These are phyloP conservation scores for Harpalus rufipes DNA, from an alignment of 2,888 invertebrate species.

Conservation along the genomic window DNA sequence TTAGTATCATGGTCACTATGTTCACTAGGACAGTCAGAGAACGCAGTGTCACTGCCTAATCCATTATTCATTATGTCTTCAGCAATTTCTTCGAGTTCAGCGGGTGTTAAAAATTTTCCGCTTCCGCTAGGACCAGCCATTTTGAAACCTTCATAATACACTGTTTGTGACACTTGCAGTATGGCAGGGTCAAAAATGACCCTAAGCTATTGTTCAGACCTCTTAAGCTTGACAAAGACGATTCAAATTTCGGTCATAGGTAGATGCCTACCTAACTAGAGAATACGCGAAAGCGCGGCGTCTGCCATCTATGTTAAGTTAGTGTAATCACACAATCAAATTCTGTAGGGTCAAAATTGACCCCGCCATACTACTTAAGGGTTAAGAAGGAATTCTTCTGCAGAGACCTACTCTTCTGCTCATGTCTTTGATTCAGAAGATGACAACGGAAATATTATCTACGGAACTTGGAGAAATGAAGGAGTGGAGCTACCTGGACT, in stretches of 20 bases:
- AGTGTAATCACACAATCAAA: slow-evolving; percentile 22
- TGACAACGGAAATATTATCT: too few species aligned
- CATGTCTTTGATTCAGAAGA: too few species aligned
- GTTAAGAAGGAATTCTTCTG: too few species aligned
- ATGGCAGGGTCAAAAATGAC: slow-evolving; percentile 24
- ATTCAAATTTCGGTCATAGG: neutral
- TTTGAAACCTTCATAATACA: slow-evolving; percentile 3
- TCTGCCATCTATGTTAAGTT: slow-evolving; percentile 1
- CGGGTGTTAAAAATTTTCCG: slow-evolving; percentile 5
- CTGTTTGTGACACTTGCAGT: slow-evolving; percentile 16
- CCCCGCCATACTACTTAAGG: slow-evolving; percentile 24
- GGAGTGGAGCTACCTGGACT: too few species aligned
- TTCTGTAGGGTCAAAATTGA: slow-evolving; percentile 11
- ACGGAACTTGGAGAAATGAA: too few species aligned
- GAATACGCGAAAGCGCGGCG: slow-evolving; percentile 17
- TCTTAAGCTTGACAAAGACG: slow-evolving; percentile 1
- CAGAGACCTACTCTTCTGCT: too few species aligned
- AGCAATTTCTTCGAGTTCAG: slow-evolving; percentile 23
- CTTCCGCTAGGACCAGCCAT: slow-evolving; percentile 11
- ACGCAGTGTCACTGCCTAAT: slow-evolving; percentile 16
- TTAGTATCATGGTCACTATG: slow-evolving; percentile 19
- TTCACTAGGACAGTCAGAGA: slow-evolving; percentile 4
- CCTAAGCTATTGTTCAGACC: slow-evolving; percentile 1
- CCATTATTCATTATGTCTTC: slow-evolving; percentile 26
- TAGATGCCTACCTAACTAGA: slow-evolving; percentile 31